phyloP scores from a whole-genome alignment of 2,797 vertebrate genomes.

The Margarornis squamiger region DNA sequence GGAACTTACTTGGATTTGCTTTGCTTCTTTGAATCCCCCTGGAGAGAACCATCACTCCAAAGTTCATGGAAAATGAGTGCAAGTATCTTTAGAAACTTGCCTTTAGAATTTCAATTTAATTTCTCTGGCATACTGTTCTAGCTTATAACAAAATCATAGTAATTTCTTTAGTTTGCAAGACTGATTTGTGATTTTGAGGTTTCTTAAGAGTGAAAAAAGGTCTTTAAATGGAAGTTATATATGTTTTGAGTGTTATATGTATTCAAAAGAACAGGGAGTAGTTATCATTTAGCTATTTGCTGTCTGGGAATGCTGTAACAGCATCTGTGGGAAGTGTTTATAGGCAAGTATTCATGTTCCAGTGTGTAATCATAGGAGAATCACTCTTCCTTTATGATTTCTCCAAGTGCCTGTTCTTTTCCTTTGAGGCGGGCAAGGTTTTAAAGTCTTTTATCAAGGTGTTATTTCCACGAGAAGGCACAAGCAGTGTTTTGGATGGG shows the following conservation, averaged over 20 bases:
- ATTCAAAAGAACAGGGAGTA: neutral
- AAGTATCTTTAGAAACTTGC: neutral
- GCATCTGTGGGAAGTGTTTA: neutral
- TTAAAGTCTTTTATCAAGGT: neutral
- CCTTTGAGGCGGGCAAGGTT: neutral
- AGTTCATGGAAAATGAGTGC: neutral
- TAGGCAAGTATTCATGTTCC: neutral
- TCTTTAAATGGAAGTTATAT: neutral
- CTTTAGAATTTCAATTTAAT: neutral
- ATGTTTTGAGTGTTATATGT: neutral
- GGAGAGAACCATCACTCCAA: neutral
- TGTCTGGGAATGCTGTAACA: neutral
- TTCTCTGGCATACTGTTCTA: neutral
- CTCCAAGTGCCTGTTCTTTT: neutral
- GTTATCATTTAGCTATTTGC: neutral
- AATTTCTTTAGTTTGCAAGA: neutral
- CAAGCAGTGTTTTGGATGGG: neutral
- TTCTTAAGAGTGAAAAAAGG: neutral
- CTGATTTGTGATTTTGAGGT: neutral
- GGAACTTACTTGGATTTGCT: neutral
- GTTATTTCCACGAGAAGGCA: neutral
- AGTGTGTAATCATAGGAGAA: neutral
- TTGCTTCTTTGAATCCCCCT: neutral
- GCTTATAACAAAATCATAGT: neutral
- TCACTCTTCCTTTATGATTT: neutral